phyloP scores from a whole-genome alignment of 2,888 invertebrate genomes.

The Pristionchus arcanus region DNA sequence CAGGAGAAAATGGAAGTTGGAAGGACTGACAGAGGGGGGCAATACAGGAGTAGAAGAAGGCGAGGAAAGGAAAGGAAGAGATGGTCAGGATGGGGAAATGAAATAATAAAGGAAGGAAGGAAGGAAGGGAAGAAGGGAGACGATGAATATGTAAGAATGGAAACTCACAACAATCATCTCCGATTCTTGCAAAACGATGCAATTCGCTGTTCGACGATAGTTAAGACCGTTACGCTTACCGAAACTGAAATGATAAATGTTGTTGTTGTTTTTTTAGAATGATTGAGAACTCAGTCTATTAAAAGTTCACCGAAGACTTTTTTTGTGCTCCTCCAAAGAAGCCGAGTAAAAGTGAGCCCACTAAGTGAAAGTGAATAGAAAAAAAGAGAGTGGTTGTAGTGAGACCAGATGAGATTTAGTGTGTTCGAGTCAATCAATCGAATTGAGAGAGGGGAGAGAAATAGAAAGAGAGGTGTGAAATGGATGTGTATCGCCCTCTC shows the following conservation, averaged over 20 bases:
- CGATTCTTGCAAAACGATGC: slow-evolving; percentile 89
- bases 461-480: slow-evolving; percentile 38
- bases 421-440: slow-evolving; percentile 46
- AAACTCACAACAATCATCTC: slow-evolving; percentile 91
- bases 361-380: background rate
- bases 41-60: background rate
- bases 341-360: slow-evolving; percentile 12
- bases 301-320: background rate
- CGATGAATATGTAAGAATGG: background rate
- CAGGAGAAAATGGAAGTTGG: background rate
- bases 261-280: background rate
- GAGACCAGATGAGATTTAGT: slow-evolving; percentile 39
- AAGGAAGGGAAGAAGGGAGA: background rate
- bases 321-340: background rate
- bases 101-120: slow-evolving; percentile 13
- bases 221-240: slow-evolving; percentile 88
- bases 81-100: slow-evolving; percentile 1
- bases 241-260: slow-evolving; percentile 85
- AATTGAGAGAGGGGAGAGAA: slow-evolving; percentile 35
- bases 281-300: background rate
- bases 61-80: background rate
- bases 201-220: slow-evolving; percentile 88
- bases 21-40: slow-evolving; percentile 33
- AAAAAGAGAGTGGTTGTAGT: background rate
- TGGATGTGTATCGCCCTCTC: slow-evolving; percentile 27